phyloP scores from a whole-genome alignment of 2,797 vertebrate species.

The Decapterus maruadsi region DNA sequence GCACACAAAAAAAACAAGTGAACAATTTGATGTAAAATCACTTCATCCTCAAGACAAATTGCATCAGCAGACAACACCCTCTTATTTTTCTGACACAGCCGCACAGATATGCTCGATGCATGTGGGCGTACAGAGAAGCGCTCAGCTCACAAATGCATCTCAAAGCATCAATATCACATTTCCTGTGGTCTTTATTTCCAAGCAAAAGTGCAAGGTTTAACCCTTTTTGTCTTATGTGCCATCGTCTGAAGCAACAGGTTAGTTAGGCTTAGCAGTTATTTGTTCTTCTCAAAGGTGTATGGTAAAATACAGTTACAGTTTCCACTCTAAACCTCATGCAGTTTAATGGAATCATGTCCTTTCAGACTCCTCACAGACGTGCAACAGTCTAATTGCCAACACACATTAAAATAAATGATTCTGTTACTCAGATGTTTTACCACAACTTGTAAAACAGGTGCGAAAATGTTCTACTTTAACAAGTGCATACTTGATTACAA shows the following conservation, averaged over 20 bases:
- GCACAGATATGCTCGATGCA: constrained; percentile 65
- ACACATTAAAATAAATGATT: background rate
- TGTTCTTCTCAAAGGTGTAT: background rate
- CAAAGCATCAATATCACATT: constrained; percentile 86
- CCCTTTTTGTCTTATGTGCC: constrained; percentile 31
- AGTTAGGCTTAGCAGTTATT: background rate
- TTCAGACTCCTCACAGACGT: background rate
- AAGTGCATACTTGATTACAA: background rate
- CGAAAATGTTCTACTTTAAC: background rate
- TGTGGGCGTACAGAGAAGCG: constrained; percentile 82
- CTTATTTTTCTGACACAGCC: constrained; percentile 62
- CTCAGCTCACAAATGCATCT: constrained; percentile 78
- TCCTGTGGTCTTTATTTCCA: constrained; percentile 87
- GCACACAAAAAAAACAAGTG: background rate
- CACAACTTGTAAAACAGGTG: background rate
- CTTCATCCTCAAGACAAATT: constrained; percentile 36
- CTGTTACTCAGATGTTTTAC: background rate
- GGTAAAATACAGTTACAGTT: background rate
- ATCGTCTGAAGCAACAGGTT: constrained; percentile 10
- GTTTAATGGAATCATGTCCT: background rate
- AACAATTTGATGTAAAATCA: constrained; percentile 30
- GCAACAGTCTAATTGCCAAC: background rate
- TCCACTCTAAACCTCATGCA: background rate
- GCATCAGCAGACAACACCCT: constrained; percentile 52
- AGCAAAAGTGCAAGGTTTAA: constrained; percentile 64